A percentile compares a stretch with the other conserved stretches of the same genome.
These are phyloP conservation scores for Clavelina lepadiformis DNA, from an alignment of 23 tunicate species.

Conservation along the genomic window DNA sequence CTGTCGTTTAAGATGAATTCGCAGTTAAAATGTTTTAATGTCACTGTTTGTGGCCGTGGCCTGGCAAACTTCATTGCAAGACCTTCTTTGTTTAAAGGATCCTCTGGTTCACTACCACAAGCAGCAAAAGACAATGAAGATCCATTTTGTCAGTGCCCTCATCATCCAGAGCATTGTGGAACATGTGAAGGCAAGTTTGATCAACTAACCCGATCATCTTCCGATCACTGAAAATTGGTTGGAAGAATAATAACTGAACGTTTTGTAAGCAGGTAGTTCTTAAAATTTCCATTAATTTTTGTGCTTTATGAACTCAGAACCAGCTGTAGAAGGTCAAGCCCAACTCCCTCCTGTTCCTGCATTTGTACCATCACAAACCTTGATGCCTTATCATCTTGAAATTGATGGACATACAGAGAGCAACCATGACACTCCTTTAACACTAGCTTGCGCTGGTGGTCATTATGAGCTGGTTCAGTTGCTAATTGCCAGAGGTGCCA, in stretches of 20 bases:
- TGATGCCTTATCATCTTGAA: slow-evolving; percentile 24
- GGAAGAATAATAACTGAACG: too few relatives aligned
- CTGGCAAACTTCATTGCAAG: too few relatives aligned
- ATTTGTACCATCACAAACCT: background rate
- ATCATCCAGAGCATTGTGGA: too few relatives aligned
- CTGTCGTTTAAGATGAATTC: too few relatives aligned
- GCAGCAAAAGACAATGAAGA: slow-evolving; percentile 31
- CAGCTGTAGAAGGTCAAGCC: background rate
- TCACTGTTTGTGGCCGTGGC: too few relatives aligned
- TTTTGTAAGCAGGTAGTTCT: too few relatives aligned
- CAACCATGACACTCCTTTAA: slow-evolving; percentile 97
- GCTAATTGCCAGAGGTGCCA: slow-evolving; percentile 70
- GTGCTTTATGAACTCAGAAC: background rate
- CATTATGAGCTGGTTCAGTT: slow-evolving; percentile 92
- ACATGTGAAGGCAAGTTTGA: too few relatives aligned
- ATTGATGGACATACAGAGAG: slow-evolving; percentile 85
- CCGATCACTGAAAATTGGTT: too few relatives aligned
- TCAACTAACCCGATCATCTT: too few relatives aligned
- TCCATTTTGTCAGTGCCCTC: slow-evolving; percentile 37
- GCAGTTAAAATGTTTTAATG: too few relatives aligned
- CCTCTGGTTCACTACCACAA: slow-evolving; percentile 58
- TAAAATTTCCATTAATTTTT: background rate
- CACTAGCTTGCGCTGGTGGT: slow-evolving; percentile 97
- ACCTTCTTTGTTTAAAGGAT: too few relatives aligned
- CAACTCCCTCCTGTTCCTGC: slow-evolving; percentile 10